Evolutionary conservation across 2,113 vertebrate species (phyloP).

Genomic region (Catharus minimus): DNA sequence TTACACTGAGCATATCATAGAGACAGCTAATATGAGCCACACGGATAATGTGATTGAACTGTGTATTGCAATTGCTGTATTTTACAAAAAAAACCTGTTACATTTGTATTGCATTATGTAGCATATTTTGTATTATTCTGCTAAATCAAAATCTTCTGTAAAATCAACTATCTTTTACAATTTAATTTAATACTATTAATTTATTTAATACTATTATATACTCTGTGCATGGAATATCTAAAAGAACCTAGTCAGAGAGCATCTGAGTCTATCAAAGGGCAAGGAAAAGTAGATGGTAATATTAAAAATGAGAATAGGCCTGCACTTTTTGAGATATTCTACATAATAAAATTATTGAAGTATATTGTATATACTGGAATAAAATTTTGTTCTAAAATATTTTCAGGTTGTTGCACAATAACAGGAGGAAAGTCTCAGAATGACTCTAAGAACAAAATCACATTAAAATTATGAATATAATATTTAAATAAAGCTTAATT

Average conservation of each 20-base stretch:
- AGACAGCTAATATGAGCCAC: background rate
- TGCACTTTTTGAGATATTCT: background rate
- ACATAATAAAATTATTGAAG: background rate
- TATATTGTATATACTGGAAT: background rate
- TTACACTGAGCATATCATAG: background rate
- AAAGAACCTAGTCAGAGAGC: background rate
- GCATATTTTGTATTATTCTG: background rate
- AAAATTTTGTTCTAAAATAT: background rate
- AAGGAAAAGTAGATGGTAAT: background rate
- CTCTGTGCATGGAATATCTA: background rate
- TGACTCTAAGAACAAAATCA: background rate
- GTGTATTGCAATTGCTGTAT: background rate
- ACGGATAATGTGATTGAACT: background rate
- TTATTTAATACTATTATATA: background rate
- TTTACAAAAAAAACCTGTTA: accelerated
- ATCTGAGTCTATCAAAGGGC: background rate
- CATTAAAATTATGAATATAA: background rate
- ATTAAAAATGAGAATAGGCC: background rate
- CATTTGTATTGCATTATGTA: background rate
- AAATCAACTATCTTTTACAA: background rate
- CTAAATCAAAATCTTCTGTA: background rate
- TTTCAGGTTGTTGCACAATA: background rate
- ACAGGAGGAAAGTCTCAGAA: background rate
- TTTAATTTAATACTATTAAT: background rate
- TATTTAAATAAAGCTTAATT: background rate